A percentile compares a stretch with the other conserved stretches of the same genome.
Evolutionary conservation across 2,113 vertebrate genomes (phyloP).

Genomic region (Mesocricetus auratus): DNA sequence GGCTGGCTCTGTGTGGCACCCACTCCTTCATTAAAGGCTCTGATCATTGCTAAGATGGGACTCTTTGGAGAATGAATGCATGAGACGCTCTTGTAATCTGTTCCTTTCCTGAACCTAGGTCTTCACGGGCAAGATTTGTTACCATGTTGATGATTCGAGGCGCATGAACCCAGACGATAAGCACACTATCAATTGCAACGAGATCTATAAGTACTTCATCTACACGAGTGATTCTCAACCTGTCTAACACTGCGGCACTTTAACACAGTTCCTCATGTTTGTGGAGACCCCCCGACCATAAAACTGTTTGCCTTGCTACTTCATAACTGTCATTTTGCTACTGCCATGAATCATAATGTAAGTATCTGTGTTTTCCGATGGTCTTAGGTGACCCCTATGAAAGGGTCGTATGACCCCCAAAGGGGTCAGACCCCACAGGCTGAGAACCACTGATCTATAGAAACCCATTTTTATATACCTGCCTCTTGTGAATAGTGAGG

Average conservation of each 20-base stretch:
- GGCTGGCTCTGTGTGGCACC: neutral
- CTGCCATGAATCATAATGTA: neutral
- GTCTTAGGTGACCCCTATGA: neutral
- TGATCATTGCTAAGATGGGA: neutral
- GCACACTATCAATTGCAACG: neutral
- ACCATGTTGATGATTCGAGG: neutral
- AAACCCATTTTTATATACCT: neutral
- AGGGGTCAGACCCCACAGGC: neutral
- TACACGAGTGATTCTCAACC: neutral
- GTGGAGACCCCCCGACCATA: neutral
- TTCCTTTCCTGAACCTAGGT: neutral
- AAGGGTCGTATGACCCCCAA: neutral
- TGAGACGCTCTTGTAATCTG: neutral
- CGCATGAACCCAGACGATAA: neutral
- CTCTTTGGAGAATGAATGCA: neutral
- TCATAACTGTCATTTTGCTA: neutral
- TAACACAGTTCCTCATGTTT: neutral
- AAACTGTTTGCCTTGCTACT: too few relatives aligned
- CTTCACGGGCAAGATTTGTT: neutral
- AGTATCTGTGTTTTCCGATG: neutral
- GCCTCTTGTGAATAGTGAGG: neutral
- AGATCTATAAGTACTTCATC: neutral
- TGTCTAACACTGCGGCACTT: neutral
- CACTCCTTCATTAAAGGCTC: constrained; percentile 34
- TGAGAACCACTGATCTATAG: too few relatives aligned